Base-by-base conservation (phyloP, 2,797 vertebrate species). In the Anabas testudineus region DNA sequence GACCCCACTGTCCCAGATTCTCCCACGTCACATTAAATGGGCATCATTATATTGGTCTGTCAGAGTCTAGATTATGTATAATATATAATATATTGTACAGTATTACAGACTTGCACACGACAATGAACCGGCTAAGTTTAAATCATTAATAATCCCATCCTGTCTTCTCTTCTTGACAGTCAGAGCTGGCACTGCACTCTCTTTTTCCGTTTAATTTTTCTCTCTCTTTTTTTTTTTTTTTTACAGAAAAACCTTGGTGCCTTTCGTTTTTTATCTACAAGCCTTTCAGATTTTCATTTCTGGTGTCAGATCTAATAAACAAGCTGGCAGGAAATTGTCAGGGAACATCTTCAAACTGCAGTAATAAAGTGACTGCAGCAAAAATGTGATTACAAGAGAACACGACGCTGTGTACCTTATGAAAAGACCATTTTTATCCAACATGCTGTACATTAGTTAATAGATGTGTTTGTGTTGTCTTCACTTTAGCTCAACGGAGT, bases 1-100 rank as follows among this genome's bases (percentile, higher is more conserved):
- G 66, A 76, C 61, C 54, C 60, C 22, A 30, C 62, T 83, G 87
- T 71, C 87, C 83, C 81, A 88, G 79, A 86, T 90, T 81, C 76
- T 48, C 52, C 49, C 39, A 74, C 37, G 54, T 88, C 89, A 85
- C 75, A 79, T 84, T 66, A 78, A 82, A 85, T 87, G 73, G 65
- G 78, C 83, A 59, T 86, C 87, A 86, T 83, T 79, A 53, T 70
- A 43, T 66, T 57, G 63, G 60, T 64, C 67, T 78, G 71, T 83
- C 74, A 80, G 63, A 68, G 64, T 34, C 69, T 54, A 24, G 52
- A 73, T 67, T 87, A 28, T 28, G 26, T 28, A 26, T 28, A 28
- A 4, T 28, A 28, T 28, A 28, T 28, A 28, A 28, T 28, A 26
- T 28, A 28, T 4, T 28, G 28, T 28, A 28, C 28, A 28, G 28